These are phyloP conservation scores for Augochlora pura DNA, from an alignment of 1,140 invertebrate genomes.

Conservation along the genomic window DNA sequence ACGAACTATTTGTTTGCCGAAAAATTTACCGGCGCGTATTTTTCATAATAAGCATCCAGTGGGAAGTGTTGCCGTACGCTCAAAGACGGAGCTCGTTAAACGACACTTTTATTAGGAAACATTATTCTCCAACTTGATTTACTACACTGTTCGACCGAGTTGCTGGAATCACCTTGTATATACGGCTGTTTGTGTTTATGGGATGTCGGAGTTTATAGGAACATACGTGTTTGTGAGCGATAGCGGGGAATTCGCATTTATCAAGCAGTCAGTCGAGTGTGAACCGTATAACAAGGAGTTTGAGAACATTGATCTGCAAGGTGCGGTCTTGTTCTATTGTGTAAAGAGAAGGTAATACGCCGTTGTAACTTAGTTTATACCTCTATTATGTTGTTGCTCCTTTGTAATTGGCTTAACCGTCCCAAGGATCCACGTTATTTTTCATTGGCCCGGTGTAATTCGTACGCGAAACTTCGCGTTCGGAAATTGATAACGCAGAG, in stretches of 20 bases:
- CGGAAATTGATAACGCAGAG: too few relatives aligned
- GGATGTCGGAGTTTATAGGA: neutral
- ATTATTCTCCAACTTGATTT: neutral
- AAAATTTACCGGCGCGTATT: too few relatives aligned
- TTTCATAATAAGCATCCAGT: too few relatives aligned
- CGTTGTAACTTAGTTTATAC: neutral
- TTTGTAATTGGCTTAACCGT: neutral
- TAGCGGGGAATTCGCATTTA: conserved; percentile 1
- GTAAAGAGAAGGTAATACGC: neutral
- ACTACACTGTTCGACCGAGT: neutral
- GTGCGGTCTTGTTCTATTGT: conserved; percentile 5
- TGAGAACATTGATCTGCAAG: neutral
- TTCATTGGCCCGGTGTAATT: too few relatives aligned
- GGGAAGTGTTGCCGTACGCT: too few relatives aligned
- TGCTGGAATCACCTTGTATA: neutral
- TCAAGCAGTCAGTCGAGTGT: neutral
- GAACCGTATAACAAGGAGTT: neutral
- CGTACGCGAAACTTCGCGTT: too few relatives aligned
- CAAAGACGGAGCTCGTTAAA: neutral
- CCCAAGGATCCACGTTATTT: neutral
- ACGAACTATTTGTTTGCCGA: too few relatives aligned
- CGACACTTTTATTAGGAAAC: neutral
- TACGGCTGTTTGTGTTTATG: conserved; percentile 1
- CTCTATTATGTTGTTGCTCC: neutral
- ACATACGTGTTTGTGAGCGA: conserved; percentile 1